Base-by-base conservation (phyloP, 2,888 invertebrate genomes). In the Pseudoips prasinana region DNA sequence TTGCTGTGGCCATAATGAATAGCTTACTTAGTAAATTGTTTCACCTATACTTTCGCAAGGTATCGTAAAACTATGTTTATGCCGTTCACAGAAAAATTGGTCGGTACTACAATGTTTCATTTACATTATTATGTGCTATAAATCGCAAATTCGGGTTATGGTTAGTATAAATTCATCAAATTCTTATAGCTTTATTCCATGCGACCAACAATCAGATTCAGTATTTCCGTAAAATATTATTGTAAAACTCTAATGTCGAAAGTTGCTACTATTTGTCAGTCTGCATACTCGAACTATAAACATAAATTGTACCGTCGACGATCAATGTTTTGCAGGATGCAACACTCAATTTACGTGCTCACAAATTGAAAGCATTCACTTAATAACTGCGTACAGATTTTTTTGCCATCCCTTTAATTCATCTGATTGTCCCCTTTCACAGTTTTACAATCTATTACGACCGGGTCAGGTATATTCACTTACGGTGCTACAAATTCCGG, bases 401-500 rank as follows among this genome's bases (percentile, higher is more conserved):
- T 10, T 10, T 39, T 24, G 23, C 10, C 23, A 6, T 10, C 14
- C 22, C 33, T 22, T 28, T 32, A 38, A 39, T 29, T 33, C 27
- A 39, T 22, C 25, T 40, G 19, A 45, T 48, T 39, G 45, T 37
- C 44, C 40, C 41, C 39, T 41, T 50, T 46, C 36, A 46, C 46
- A 29, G 39, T 41, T 51, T 56, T 52, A 59, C 49, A 57, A 47
- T 49, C 47, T 48, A 48, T 65, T 56, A 63, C 51, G 52, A 63
- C 45, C 41, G 51, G 59, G 44, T 53, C 49, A 54, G 36, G 48
- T 51, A 58, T 58, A 69, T 75, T 68, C 65, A 64, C 58, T 67
- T 55, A 61, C 65, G 64, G 61, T 56, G 63, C 64, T 60, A 64
- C 67, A 67, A 72, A 73, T 56, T 60, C 58, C 40, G 65, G 58